phyloP scores from a whole-genome alignment of 2,113 vertebrate genomes.

The Laticauda colubrina region DNA sequence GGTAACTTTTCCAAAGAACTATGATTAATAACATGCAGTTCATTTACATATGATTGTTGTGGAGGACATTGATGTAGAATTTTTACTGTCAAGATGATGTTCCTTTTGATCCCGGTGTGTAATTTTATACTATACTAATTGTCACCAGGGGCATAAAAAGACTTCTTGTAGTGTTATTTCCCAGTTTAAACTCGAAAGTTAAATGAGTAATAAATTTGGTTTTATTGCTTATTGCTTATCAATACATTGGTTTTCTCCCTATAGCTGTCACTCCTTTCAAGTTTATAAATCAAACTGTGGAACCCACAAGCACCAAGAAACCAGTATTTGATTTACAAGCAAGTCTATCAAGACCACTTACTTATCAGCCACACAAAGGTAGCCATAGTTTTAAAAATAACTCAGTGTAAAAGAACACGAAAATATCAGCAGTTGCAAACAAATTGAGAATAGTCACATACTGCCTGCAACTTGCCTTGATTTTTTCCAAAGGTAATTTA shows the following conservation, averaged over 20 bases:
- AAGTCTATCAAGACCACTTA: constrained; percentile 86
- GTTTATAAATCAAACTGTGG: constrained; percentile 59
- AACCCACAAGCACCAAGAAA: constrained; percentile 79
- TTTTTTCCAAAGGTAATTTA: background rate
- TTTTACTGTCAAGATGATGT: background rate
- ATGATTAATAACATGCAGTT: background rate
- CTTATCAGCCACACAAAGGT: constrained; percentile 91
- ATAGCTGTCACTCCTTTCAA: constrained; percentile 77
- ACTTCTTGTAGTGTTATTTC: background rate
- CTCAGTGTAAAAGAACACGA: background rate
- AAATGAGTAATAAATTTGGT: background rate
- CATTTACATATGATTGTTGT: background rate
- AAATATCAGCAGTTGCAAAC: background rate
- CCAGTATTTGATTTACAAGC: constrained; percentile 86
- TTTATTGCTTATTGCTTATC: background rate
- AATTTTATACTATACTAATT: background rate
- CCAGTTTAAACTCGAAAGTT: background rate
- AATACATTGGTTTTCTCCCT: background rate
- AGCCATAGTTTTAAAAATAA: background rate
- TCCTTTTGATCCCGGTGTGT: background rate
- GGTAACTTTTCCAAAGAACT: background rate
- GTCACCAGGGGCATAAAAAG: background rate
- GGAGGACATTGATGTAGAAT: background rate
- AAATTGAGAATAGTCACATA: background rate
- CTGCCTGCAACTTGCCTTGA: background rate